Evolutionary conservation across 2,797 vertebrate genomes (phyloP).

Genomic region (Acrocephalus scirpaceus): DNA sequence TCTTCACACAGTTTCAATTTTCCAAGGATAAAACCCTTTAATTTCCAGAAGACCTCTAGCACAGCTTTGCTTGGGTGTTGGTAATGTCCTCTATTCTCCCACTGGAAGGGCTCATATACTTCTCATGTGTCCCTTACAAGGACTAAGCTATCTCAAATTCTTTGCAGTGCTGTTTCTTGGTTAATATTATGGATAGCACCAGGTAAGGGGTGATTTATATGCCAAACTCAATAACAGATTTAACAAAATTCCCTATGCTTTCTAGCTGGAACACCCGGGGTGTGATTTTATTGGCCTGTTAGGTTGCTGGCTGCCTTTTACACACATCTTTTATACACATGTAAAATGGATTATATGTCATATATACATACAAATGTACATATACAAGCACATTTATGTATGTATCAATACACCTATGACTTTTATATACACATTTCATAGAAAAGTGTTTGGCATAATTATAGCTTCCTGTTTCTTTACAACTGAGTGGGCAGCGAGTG

Average conservation of each 20-base stretch:
- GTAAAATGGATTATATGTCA: background rate
- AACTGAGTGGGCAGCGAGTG: background rate
- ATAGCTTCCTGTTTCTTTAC: background rate
- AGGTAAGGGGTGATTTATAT: background rate
- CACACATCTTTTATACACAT: background rate
- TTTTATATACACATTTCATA: background rate
- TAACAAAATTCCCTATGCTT: background rate
- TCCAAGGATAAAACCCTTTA: background rate
- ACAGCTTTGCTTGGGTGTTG: background rate
- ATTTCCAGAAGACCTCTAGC: background rate
- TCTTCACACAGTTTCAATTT: background rate
- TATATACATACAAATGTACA: background rate
- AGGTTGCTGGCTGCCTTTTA: background rate
- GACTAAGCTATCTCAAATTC: background rate
- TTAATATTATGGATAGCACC: background rate
- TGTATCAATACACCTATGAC: background rate
- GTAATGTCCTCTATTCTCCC: background rate
- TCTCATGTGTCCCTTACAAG: background rate
- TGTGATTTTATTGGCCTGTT: background rate
- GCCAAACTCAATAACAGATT: background rate
- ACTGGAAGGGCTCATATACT: background rate
- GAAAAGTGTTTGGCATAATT: rapidly evolving
- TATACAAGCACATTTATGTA: background rate
- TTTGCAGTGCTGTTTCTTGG: background rate
- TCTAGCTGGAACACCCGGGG: background rate